Evolutionary conservation across 2,797 vertebrate genomes (phyloP).

Genomic region (Neostethus bicornis): DNA sequence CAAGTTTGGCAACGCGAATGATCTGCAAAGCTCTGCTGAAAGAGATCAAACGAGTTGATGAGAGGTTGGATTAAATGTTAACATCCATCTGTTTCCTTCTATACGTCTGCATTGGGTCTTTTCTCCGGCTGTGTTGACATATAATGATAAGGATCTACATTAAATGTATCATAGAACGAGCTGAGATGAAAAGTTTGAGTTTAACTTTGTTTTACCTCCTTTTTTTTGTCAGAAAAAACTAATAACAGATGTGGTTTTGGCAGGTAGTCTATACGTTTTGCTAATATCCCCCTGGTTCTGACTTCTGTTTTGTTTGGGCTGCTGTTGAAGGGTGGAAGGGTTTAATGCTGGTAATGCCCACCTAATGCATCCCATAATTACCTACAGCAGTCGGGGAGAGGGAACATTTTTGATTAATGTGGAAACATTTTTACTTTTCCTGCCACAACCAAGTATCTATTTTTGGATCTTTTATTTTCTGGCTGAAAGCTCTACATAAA

Average conservation of each 20-base stretch:
- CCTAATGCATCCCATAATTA: constrained; percentile 61
- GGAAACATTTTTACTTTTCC: constrained; percentile 52
- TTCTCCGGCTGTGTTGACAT: neutral
- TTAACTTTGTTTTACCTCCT: constrained; percentile 33
- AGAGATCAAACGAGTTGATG: constrained; percentile 2
- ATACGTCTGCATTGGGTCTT: constrained; percentile 13
- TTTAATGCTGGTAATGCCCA: constrained; percentile 60
- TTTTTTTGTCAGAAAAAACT: constrained; percentile 26
- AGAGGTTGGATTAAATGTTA: constrained; percentile 13
- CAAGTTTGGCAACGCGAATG: too few species aligned
- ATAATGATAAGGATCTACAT: constrained; percentile 1
- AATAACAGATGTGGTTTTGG: constrained; percentile 42
- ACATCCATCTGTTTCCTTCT: constrained; percentile 9
- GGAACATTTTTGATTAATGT: constrained; percentile 70
- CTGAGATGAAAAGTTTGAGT: constrained; percentile 10
- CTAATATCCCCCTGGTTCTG: constrained; percentile 25
- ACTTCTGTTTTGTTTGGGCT: constrained; percentile 51
- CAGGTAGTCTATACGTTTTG: constrained; percentile 26
- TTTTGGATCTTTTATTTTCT: constrained; percentile 47
- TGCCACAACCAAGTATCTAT: constrained; percentile 61
- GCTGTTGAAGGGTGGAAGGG: constrained; percentile 41
- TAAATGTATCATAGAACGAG: constrained; percentile 15
- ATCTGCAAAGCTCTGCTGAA: neutral
- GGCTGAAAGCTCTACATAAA: constrained; percentile 43
- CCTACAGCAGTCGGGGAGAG: constrained; percentile 54